Conservation (phyloP, 1,140 invertebrate species). For the Cydia fagiglandana region DNA sequence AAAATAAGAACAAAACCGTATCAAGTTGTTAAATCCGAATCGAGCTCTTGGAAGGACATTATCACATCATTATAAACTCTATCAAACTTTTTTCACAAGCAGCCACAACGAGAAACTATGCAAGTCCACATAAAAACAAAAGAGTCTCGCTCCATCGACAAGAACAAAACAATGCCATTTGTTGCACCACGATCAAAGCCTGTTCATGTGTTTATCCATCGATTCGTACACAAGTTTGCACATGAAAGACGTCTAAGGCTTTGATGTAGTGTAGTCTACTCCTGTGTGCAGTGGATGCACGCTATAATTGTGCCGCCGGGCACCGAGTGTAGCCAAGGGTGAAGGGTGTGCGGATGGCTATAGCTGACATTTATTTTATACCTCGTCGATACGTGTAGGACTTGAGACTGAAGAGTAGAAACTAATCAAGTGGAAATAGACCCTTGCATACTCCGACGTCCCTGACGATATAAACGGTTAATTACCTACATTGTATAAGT, state of each 20-base stretch:
- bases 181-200: constrained; percentile 23
- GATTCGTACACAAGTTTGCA: constrained; percentile 16
- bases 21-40: no score
- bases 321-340: not conserved
- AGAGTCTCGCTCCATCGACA: not conserved
- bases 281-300: constrained; percentile 7
- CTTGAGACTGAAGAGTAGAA: not conserved
- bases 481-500: no score
- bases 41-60: no score
- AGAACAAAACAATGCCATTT: constrained; percentile 26
- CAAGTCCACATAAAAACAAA: not conserved
- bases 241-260: constrained; percentile 17
- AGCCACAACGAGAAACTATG: not conserved
- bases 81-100: not conserved
- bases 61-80: not conserved
- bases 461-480: no score
- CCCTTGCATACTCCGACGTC: not conserved
- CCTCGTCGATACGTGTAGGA: no score
- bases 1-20: no score
- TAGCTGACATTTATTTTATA: not conserved
- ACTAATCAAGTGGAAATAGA: not conserved
- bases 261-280: not conserved
- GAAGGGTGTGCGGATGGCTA: not conserved
- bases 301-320: not conserved
- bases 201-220: constrained; percentile 4